Base-by-base conservation (phyloP, 2,888 invertebrate genomes). In the Tricholauxania praeusta region DNA sequence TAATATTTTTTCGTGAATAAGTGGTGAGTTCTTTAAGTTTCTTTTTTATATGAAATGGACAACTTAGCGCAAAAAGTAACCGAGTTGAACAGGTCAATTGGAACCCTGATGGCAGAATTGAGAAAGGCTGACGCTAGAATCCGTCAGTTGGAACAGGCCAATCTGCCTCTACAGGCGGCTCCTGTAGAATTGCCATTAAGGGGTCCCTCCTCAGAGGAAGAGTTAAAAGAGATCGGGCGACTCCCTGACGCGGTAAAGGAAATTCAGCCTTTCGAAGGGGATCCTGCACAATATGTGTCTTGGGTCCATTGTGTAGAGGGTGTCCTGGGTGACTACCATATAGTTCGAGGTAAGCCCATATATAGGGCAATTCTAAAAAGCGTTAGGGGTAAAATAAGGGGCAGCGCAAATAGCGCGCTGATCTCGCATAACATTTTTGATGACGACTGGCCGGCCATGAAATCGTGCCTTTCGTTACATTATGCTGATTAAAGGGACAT, bases 401-500 rank as follows among this genome's bases (percentile, higher is more conserved):
- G 22, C 5, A 32, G 39, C 15, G 62, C 62, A 12, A 14, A 62
- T 15, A 39, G 3, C 32, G 62, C 62, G 15, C 28, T 28, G 8
- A 39, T 62, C 19, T 62, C 62, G 3, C 32, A 62, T 12, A 62
- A 62, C 14, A 62, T 62, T 4, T 62, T 62, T 8, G 62, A 62
- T 39, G 53, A 73, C 8, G 67, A 76, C 28, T 78, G 77, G 77
- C 2, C 15, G 0, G 62, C 76, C 3, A 76, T 78, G 0, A 78
- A 78, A 15, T 68, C 19, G 62, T 72, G 72, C 22, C 65, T 77
- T 10, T 77, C 76, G 6, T 72, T 78, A 14, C 77, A 78, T n/a
- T 77, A 78, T 47, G 78, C 77, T 0, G 78, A 77, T 47, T 79
- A 78, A 22, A 22, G 75, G 48, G 79, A 79, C 59, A 49, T 77